These are phyloP conservation scores for Vultur gryphus DNA, from an alignment of 2,797 vertebrate species.

Conservation along the genomic window DNA sequence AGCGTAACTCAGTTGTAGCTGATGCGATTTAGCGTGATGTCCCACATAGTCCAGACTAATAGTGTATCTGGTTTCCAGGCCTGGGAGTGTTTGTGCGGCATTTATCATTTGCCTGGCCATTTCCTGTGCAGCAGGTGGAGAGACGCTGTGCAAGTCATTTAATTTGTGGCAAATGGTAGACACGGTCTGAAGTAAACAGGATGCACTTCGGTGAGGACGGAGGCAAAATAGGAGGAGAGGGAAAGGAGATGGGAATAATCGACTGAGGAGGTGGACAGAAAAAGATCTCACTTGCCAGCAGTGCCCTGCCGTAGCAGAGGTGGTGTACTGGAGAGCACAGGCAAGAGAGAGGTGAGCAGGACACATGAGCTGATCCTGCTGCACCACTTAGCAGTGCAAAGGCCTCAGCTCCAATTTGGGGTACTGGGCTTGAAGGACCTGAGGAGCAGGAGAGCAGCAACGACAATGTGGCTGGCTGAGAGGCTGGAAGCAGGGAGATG, in stretches of 20 bases:
- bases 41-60: neutral
- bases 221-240: neutral
- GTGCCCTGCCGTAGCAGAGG: neutral
- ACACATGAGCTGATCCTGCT: neutral
- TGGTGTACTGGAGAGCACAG: neutral
- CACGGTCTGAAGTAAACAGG: neutral
- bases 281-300: neutral
- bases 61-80: neutral
- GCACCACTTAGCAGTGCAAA: neutral
- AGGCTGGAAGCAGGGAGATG: neutral
- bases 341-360: neutral
- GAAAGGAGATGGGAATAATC: neutral
- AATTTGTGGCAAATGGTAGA: neutral
- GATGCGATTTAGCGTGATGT: neutral
- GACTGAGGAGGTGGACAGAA: neutral
- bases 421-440: rapidly evolving
- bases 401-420: neutral
- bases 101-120: neutral
- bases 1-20: neutral
- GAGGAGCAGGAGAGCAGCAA: neutral
- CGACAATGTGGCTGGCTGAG: neutral
- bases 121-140: slow-evolving; percentile 28
- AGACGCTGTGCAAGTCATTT: neutral
- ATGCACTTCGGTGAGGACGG: neutral
- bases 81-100: neutral